Evolutionary conservation across 2,797 vertebrate species (phyloP), one percentile per base, ranked within the genome.

Genomic region (Microcaecilia unicolor): DNA sequence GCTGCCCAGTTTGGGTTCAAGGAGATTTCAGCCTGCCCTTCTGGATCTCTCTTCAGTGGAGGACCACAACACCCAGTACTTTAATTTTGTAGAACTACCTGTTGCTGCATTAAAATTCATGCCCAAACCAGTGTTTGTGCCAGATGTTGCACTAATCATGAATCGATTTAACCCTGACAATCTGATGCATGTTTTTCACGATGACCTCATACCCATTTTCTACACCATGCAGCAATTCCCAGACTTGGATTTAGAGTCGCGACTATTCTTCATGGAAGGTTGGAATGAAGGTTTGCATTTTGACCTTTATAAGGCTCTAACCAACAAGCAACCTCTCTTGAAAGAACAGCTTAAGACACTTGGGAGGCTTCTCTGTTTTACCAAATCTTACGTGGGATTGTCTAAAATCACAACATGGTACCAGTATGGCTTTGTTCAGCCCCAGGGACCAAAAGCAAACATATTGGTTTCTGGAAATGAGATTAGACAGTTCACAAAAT

Each of bases 351-450:
- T 99, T 9, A 87, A 72, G 72, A 80, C 84, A 35, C 83, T 99
- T 42, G 95, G 94, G 31, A 89, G 91, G 41, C 86, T 99, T 8
- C 88, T 99, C 54, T 99, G 95, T 67, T 99, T 98, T 38, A 91
- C 93, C 2, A 95, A 90, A 14, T 92, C 94, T 0, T 96, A 98
- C 0, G 85, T 98, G 22, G 96, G 96, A 6, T 70, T 99, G 40
- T 94, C 93, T 52, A 99, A 99, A 76, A 81, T 86, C 81, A 97
- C 95, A 29, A 98, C 93, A 10, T 99, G 96, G 96, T 99, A 99
- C 70, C 96, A 99, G 53, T 98, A 99, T 0, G 96, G 96, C 8
- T 99, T 99, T 44, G 88, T 96, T 15, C 96, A 99, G 55, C 96
- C 96, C 0, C 96, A 99, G 56, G 95, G 95, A 4, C 92, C 95